These are phyloP conservation scores for Sinocyclocheilus anshuiensis DNA, from an alignment of 2,113 vertebrate species.

Conservation along the genomic window DNA sequence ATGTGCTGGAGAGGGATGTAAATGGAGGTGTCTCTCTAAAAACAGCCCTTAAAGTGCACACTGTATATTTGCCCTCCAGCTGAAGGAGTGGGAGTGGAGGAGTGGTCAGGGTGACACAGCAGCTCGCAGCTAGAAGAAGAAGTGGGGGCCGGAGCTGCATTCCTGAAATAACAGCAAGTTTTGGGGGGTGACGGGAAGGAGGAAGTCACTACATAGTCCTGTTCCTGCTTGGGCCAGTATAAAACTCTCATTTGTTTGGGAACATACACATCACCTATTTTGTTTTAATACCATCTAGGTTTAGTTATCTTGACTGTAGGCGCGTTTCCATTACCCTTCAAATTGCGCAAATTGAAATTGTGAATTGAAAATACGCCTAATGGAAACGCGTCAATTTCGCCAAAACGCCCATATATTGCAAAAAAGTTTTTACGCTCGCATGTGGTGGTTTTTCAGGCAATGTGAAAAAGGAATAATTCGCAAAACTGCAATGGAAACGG, in stretches of 20 bases:
- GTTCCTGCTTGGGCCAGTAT: constrained; percentile 50
- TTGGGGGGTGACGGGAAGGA: constrained; percentile 55
- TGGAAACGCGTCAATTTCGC: too few relatives aligned
- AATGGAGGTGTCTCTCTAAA: constrained; percentile 1
- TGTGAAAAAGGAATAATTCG: too few relatives aligned
- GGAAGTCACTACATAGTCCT: constrained; percentile 58
- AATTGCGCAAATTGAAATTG: too few relatives aligned
- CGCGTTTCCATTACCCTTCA: too few relatives aligned
- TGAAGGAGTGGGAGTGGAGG: background rate
- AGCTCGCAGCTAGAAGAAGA: constrained; percentile 40
- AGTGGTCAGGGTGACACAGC: constrained; percentile 63
- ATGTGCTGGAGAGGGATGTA: constrained; percentile 20
- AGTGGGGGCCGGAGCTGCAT: constrained; percentile 62
- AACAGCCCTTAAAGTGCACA: background rate
- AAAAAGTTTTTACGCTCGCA: too few relatives aligned
- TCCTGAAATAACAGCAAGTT: constrained; percentile 69
- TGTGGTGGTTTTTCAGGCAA: too few relatives aligned
- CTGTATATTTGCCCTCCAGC: constrained; percentile 14
- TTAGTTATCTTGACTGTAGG: background rate
- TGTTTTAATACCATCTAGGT: background rate
- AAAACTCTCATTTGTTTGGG: background rate
- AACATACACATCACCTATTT: background rate
- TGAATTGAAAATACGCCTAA: too few relatives aligned
- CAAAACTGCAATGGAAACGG: too few relatives aligned
- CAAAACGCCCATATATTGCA: too few relatives aligned